A percentile compares a stretch with the other conserved stretches of the same genome.
Evolutionary conservation across 2,797 vertebrate species (phyloP).

Genomic region (Emydoidea blandingii): DNA sequence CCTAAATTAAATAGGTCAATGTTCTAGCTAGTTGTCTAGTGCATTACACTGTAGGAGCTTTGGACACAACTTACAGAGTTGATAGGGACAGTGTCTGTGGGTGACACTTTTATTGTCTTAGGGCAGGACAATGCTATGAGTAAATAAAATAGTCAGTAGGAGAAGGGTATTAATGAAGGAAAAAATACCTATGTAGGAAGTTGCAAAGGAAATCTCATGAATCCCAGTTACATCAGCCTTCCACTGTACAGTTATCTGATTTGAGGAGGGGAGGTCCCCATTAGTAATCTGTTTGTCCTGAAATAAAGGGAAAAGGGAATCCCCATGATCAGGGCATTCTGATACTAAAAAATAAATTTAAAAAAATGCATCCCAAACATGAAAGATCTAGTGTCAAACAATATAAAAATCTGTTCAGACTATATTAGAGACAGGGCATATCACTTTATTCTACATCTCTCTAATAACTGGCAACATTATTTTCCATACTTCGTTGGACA

Average conservation of each 20-base stretch:
- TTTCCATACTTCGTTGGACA: background rate
- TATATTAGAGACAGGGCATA: background rate
- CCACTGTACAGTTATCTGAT: background rate
- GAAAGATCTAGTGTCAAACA: fast-evolving
- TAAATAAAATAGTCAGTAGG: background rate
- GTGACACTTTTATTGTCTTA: background rate
- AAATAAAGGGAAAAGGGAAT: background rate
- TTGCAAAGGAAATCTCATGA: fast-evolving
- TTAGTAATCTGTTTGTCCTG: background rate
- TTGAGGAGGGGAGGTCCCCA: background rate
- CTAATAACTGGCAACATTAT: background rate
- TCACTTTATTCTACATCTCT: fast-evolving
- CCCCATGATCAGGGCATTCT: fast-evolving
- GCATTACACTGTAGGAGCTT: fast-evolving
- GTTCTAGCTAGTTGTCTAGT: fast-evolving
- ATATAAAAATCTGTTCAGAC: fast-evolving
- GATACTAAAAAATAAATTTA: background rate
- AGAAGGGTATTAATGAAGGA: fast-evolving
- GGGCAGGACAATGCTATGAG: background rate
- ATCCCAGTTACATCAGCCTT: conserved; percentile 9
- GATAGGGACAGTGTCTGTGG: background rate
- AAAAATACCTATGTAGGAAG: background rate
- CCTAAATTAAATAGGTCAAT: fast-evolving
- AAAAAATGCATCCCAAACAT: fast-evolving
- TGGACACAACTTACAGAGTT: fast-evolving